Evolutionary conservation across 2,797 vertebrate genomes (phyloP).

Genomic region (Periophthalmus magnuspinnatus): DNA sequence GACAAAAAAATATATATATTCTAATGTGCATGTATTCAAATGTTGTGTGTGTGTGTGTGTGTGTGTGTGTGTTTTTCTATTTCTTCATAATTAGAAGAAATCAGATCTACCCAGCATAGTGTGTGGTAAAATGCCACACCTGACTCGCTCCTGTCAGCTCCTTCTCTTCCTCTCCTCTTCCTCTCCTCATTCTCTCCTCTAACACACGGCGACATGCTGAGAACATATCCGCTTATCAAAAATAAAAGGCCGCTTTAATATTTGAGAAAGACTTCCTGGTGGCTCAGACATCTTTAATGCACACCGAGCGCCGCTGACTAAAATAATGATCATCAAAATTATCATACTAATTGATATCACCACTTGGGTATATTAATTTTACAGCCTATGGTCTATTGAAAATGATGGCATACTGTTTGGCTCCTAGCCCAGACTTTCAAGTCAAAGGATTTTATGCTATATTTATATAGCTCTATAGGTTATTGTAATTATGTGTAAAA

Average conservation of each 20-base stretch:
- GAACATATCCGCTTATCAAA: constrained; percentile 62
- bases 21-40: too few species aligned
- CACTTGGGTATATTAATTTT: not conserved
- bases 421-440: not conserved
- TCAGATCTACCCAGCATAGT: not conserved
- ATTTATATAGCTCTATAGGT: not conserved
- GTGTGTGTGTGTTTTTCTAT: too few species aligned
- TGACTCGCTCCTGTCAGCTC: constrained; percentile 4
- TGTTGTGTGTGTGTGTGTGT: too few species aligned
- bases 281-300: constrained; percentile 48
- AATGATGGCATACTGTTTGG: not conserved
- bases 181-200: constrained; percentile 5
- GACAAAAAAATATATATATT: not conserved
- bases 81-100: not conserved
- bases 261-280: constrained; percentile 46
- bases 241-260: constrained; percentile 56
- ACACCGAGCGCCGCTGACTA: constrained; percentile 32
- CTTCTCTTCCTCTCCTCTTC: constrained; percentile 16
- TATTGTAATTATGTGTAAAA: not conserved
- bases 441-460: not conserved
- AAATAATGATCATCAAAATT: constrained; percentile 13
- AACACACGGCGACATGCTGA: constrained; percentile 30
- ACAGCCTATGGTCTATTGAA: constrained; percentile 11
- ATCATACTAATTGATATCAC: constrained; percentile 20
- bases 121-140: not conserved